These are phyloP conservation scores for Chrysodeixis includens DNA, from an alignment of 2,888 invertebrate genomes.

Conservation along the genomic window DNA sequence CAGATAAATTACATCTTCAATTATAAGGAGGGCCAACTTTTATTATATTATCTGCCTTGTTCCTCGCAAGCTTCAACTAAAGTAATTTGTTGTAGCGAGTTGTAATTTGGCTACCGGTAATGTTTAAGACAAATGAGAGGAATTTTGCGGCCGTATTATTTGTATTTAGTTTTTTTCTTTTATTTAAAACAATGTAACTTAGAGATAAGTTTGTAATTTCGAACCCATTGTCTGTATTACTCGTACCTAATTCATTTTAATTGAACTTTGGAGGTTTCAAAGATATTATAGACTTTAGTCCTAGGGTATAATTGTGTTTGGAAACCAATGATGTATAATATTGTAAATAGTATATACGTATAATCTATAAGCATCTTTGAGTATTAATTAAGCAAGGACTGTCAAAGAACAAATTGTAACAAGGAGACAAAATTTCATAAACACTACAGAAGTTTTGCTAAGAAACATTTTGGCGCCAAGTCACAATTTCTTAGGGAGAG, in stretches of 20 bases:
- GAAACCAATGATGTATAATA: no score
- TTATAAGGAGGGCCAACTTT: background rate
- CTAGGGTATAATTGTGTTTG: no score
- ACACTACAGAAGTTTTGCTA: background rate
- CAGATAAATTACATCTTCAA: background rate
- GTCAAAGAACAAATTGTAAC: background rate
- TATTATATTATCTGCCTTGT: background rate
- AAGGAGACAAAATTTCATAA: background rate
- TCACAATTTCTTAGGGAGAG: constrained; percentile 11
- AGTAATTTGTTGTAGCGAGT: background rate
- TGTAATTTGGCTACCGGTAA: background rate
- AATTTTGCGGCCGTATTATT: no score
- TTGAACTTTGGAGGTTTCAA: no score
- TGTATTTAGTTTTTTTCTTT: no score
- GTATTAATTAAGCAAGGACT: background rate
- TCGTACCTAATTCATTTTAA: no score
- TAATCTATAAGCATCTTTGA: no score
- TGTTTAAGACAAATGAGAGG: background rate
- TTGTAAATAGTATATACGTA: no score
- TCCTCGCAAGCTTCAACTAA: background rate
- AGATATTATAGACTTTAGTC: no score
- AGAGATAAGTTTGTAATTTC: no score
- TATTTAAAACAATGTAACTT: no score
- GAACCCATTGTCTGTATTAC: no score
- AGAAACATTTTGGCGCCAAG: constrained; percentile 15